Evolutionary conservation across 2,888 invertebrate species (phyloP).

Genomic region (Eupithecia abbreviata): DNA sequence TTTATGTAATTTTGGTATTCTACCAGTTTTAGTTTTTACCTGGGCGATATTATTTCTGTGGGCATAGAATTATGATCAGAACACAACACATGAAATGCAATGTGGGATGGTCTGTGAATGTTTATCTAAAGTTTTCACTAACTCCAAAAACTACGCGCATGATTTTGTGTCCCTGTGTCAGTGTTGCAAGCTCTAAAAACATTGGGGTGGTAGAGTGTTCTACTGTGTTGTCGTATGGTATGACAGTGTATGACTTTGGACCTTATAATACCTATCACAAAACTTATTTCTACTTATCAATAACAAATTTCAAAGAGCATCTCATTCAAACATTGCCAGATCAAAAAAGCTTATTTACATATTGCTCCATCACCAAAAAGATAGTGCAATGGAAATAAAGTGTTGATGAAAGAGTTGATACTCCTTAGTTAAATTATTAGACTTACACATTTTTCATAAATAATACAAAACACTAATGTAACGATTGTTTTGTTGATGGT

Average conservation of each 20-base stretch:
- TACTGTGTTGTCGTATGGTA: constrained; percentile 46
- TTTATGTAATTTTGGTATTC: neutral
- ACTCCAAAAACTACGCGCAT: constrained; percentile 30
- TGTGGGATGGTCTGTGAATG: constrained; percentile 34
- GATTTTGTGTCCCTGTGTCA: constrained; percentile 58
- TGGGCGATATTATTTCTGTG: constrained; percentile 24
- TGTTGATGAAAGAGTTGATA: constrained; percentile 61
- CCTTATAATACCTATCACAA: constrained; percentile 51
- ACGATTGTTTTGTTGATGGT: neutral
- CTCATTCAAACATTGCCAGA: constrained; percentile 51
- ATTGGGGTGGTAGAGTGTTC: constrained; percentile 62
- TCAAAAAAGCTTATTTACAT: constrained; percentile 31
- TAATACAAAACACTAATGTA: neutral
- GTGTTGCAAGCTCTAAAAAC: constrained; percentile 78
- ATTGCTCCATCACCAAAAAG: constrained; percentile 45
- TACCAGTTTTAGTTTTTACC: neutral
- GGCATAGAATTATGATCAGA: constrained; percentile 45
- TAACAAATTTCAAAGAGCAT: constrained; percentile 51
- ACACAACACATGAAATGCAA: constrained; percentile 45
- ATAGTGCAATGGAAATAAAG: constrained; percentile 11
- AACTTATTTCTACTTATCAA: constrained; percentile 44
- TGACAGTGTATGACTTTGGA: constrained; percentile 61
- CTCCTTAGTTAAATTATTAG: constrained; percentile 51
- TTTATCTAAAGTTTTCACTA: constrained; percentile 23
- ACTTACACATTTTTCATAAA: neutral